Evolutionary conservation across 2,797 vertebrate species (phyloP), one percentile per base, ranked within the genome.

Genomic region (Danionella dracula): DNA sequence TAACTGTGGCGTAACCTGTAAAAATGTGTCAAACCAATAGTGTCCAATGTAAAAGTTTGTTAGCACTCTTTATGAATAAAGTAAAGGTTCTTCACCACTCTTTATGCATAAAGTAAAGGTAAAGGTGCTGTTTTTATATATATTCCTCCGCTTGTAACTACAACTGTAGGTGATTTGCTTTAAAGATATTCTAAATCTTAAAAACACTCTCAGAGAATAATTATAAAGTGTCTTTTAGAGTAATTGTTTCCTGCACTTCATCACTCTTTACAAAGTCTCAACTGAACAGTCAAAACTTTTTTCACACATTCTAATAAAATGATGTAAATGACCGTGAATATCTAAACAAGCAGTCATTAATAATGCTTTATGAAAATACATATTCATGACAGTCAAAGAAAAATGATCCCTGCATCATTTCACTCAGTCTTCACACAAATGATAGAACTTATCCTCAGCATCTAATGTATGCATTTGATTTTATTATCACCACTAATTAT

Each of bases 271-370:
- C 34, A 62, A 70, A n/a, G n/a, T n/a, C n/a, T n/a, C n/a, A n/a
- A 42, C 32, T 59, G 58, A 11, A 5, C 46, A 68, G 3, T 56
- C 20, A 1, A 64, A 77, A 77, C 66, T 78, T 76, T 58, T 53
- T 55, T 46, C 49, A 46, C 50, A 53, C 62, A 27, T 55, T 61
- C 68, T 71, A 76, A 53, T 49, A 53, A 75, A 69, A 64, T 19
- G 62, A 48, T 62, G 63, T 70, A 62, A 46, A 78, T 70, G 81
- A 75, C 64, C 64, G 34, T 66, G 62, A 81, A 78, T 76, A 50
- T 69, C 72, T 72, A 81, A 77, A 79, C 76, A 81, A 80, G 71
- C 76, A 85, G 82, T 79, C 73, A 81, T 80, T 76, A 66, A 64
- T 70, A 51, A 76, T 69, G 45, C 57, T 74, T 61, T 66, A 66